Evolutionary conservation across 2,797 vertebrate species (phyloP).

Genomic region (Lophius americanus): DNA sequence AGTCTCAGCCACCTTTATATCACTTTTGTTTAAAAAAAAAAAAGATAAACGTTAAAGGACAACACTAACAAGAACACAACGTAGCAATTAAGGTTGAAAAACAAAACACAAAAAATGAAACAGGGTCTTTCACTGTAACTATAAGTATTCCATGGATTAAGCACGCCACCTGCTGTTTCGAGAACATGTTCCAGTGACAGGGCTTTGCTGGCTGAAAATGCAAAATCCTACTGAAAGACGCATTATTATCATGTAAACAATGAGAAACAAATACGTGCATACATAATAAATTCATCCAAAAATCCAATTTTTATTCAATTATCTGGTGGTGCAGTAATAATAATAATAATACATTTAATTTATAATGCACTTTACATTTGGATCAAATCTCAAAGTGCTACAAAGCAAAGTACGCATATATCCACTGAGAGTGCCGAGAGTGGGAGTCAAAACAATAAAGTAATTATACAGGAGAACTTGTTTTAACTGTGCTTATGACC

Average conservation of each 20-base stretch:
- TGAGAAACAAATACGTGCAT: neutral
- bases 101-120: neutral
- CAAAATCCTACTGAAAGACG: neutral
- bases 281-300: neutral
- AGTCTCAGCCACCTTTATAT: neutral
- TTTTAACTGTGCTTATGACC: too few species aligned
- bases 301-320: too few species aligned
- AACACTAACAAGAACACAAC: neutral
- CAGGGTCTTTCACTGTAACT: neutral
- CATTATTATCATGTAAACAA: neutral
- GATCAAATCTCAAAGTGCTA: too few species aligned
- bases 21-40: conserved; percentile 1
- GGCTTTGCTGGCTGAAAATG: neutral
- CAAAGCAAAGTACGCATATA: too few species aligned
- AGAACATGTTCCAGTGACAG: neutral
- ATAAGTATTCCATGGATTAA: conserved; percentile 20
- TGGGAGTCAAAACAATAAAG: too few species aligned
- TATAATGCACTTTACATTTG: too few species aligned
- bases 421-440: too few species aligned
- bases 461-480: too few species aligned
- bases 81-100: neutral
- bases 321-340: too few species aligned
- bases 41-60: neutral
- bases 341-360: too few species aligned
- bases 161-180: conserved; percentile 62